Base-by-base conservation (phyloP, 2,888 invertebrate genomes). In the Amiota minor region DNA sequence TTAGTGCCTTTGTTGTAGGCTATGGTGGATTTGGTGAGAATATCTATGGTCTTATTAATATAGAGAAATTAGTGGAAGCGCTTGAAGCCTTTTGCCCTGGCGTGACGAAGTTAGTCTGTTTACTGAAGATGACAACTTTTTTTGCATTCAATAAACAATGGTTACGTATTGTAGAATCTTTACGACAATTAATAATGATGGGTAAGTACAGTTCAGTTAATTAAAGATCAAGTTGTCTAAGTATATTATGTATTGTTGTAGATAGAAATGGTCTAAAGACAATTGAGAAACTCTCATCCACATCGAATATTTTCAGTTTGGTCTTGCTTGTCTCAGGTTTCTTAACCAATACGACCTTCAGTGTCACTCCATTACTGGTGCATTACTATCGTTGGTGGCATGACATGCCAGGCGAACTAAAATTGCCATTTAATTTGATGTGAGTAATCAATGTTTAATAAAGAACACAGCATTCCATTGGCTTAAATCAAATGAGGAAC, bases 31-130 rank as follows among this genome's bases (percentile, higher is more conserved):
- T 82, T 55, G 85, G 87, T 59, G 89, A 88, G 76, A 80, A 79
- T 72, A 75, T 81, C n/a, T 88, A 84, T 55, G 88, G 88, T 1
- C 76, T 85, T 59, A 65, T 81, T 9, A 76, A 88, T 77, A 71
- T 87, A 14, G 72, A 80, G 71, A 78, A 86, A 72, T 73, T 88
- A 72, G 78, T 85, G 0, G 74, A 75, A 9, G 88, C 89, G 0
- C 78, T 89, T 72, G 89, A 88, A 77, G 89, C 88, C 49, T 87
- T 89, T 76, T 88, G 88, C 77, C 89, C 89, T 11, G 86, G 85
- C 59, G 80, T 80, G 61, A 88, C 88, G 14, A 87, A 89, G 75
- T 80, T 80, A 9, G 83, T 89, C 8, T 86, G 76, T 12, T 76
- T 89, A 2, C 75, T 88, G n/a, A 89, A 89, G 74, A 80, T 89